Evolutionary conservation across 2,888 invertebrate species (phyloP).

Genomic region (Drosophila fulvimacula): DNA sequence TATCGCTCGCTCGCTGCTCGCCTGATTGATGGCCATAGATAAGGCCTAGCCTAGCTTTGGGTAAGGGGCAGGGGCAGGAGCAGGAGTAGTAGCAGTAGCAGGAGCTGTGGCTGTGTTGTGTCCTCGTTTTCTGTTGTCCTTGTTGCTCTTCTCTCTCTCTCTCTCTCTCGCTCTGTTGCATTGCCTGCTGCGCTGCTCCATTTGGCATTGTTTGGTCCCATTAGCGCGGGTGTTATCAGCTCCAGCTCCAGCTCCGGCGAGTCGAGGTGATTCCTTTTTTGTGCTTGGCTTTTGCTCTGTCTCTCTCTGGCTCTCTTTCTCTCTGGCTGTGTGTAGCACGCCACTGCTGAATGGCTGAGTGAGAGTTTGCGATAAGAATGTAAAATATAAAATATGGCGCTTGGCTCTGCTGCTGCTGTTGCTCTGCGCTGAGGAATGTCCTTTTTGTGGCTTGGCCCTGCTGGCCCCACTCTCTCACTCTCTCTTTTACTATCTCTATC

Average conservation of each 20-base stretch:
- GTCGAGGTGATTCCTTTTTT: conserved; percentile 74
- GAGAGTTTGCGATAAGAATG: conserved; percentile 84
- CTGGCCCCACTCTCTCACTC: conserved; percentile 6
- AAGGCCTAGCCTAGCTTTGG: conserved; percentile 76
- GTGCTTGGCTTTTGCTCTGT: conserved; percentile 41
- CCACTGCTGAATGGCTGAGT: conserved; percentile 73
- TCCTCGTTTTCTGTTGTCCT: conserved; percentile 63
- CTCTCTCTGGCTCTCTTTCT: conserved; percentile 8
- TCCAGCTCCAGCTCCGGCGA: conserved; percentile 55
- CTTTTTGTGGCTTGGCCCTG: conserved; percentile 77
- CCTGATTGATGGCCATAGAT: conserved; percentile 85
- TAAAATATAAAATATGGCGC: conserved; percentile 84
- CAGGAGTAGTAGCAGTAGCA: conserved; percentile 8
- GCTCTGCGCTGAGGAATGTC: conserved; percentile 82
- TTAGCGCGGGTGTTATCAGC: conserved; percentile 84
- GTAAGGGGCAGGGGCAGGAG: conserved; percentile 11
- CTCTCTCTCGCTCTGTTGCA: conserved; percentile 38
- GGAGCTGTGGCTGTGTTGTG: conserved; percentile 41
- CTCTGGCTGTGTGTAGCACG: conserved; percentile 18
- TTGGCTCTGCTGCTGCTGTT: conserved; percentile 53
- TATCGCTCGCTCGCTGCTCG: conserved; percentile 83
- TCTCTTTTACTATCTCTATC: conserved; percentile 50
- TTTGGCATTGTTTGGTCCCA: conserved; percentile 83
- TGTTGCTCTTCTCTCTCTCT: conserved; percentile 16
- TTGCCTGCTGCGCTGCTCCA: conserved; percentile 60